phyloP scores from a whole-genome alignment of 2,888 invertebrate genomes.

The Rhamphomyia laevipes region DNA sequence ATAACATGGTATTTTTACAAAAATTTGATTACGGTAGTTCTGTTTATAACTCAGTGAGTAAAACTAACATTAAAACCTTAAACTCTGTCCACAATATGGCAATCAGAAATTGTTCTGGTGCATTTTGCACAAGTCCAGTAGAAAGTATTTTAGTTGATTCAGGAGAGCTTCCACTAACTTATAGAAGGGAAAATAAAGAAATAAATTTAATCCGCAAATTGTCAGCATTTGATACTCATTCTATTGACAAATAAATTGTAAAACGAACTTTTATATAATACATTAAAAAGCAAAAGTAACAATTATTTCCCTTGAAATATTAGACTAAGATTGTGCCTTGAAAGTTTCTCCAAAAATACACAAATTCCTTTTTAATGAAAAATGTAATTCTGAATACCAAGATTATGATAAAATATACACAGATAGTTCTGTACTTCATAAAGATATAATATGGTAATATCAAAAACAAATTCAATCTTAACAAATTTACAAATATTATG shows the following conservation, averaged over 20 bases:
- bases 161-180: neutral
- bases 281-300: neutral
- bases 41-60: neutral
- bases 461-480: neutral
- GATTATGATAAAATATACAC: neutral
- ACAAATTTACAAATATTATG: neutral
- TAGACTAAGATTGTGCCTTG: neutral
- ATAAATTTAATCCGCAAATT: neutral
- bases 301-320: conserved; percentile 1
- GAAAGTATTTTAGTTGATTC: conserved; percentile 1
- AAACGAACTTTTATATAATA: neutral
- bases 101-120: neutral
- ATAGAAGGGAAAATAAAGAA: neutral
- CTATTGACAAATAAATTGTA: neutral
- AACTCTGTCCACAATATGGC: neutral
- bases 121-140: neutral
- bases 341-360: neutral
- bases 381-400: neutral
- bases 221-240: neutral
- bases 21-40: conserved; percentile 1
- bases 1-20: neutral
- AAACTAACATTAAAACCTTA: neutral
- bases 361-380: neutral
- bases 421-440: neutral
- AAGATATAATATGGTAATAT: neutral